Conservation (phyloP, 2,888 invertebrate species). For the Ennomos fuscantarius region DNA sequence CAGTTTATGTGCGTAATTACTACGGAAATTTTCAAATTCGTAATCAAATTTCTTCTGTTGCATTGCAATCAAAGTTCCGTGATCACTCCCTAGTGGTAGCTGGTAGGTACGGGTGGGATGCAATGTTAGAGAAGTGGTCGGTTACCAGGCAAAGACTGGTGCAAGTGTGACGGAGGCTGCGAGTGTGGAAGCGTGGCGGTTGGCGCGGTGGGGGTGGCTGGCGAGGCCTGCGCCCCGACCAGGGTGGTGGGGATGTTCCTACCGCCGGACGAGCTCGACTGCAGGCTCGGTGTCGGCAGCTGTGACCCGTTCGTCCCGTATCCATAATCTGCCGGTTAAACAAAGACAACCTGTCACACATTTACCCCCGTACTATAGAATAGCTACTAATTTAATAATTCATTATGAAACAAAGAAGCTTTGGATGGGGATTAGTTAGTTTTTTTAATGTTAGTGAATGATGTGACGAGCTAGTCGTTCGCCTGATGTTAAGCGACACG, state of each 20-base stretch:
- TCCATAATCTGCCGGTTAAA: slow-evolving; percentile 56
- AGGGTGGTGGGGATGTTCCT: slow-evolving; percentile 58
- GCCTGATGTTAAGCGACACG: too few species aligned
- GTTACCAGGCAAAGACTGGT: slow-evolving; percentile 69
- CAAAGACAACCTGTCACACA: not conserved
- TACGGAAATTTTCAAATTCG: too few species aligned
- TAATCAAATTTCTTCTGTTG: too few species aligned
- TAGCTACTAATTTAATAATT: too few species aligned
- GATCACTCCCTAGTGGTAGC: too few species aligned
- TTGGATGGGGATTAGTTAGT: too few species aligned
- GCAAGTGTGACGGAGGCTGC: slow-evolving; percentile 67
- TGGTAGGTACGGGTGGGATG: not conserved
- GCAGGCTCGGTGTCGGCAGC: slow-evolving; percentile 71
- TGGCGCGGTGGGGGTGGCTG: slow-evolving; percentile 62
- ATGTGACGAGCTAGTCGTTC: too few species aligned
- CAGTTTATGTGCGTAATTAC: too few species aligned
- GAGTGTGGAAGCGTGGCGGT: slow-evolving; percentile 63
- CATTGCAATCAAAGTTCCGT: too few species aligned
- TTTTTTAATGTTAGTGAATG: too few species aligned
- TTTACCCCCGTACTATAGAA: too few species aligned
- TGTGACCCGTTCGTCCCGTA: slow-evolving; percentile 70
- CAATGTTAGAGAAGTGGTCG: slow-evolving; percentile 20
- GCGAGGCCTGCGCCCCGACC: slow-evolving; percentile 65
- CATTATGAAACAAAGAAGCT: too few species aligned
- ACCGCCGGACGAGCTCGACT: slow-evolving; percentile 55